Base-by-base conservation (phyloP, 1,140 invertebrate genomes). In the Dinoponera quadriceps region DNA sequence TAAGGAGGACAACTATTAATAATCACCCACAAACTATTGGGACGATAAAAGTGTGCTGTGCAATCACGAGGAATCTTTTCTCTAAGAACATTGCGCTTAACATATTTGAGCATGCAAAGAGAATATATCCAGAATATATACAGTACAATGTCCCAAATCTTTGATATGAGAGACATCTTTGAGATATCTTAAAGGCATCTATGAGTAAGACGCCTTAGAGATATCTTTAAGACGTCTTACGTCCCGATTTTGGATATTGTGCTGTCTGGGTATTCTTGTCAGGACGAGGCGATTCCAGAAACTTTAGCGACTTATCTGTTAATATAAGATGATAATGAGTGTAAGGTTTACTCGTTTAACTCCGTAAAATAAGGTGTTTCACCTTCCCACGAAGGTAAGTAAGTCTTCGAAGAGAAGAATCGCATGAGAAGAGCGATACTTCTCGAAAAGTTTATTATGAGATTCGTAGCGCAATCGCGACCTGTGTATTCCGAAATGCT, bases 1-100 rank as follows among this genome's bases (percentile, higher is more conserved):
- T 49, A 95, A 95, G 78, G 90, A 92, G 7, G 88, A 91, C 9
- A 90, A 65, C 71, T 91, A 86, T 74, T 93, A 72, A 77, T 2
- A 55, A 18, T 57, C 20, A 29, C n/a, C 69, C 59, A 27, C 29
- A 14, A 55, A 62, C 55, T 7, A 22, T 38, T 48, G 3, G 0
- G 57, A 72, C 18, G 65, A 44, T 72, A 48, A 62, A 62, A 82
- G 2, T 82, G 60, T 29, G 51, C 38, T 9, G 44, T 2, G 20
- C 9, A 0, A 62, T 27, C 0, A 18, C 60, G 4, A 54, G 22
- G 20, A 9, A 27, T 33, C 18, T 65, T 33, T 66, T 55, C 3
- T 3, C 29, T 0, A 59, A 65, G 20, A 78, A 11, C 20, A 57
- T 78, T 66, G 49, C 7, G 11, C 5, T 66, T 33, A 51, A 54